Base-by-base conservation (phyloP, 2,797 vertebrate species). In the Dryobates pubescens region DNA sequence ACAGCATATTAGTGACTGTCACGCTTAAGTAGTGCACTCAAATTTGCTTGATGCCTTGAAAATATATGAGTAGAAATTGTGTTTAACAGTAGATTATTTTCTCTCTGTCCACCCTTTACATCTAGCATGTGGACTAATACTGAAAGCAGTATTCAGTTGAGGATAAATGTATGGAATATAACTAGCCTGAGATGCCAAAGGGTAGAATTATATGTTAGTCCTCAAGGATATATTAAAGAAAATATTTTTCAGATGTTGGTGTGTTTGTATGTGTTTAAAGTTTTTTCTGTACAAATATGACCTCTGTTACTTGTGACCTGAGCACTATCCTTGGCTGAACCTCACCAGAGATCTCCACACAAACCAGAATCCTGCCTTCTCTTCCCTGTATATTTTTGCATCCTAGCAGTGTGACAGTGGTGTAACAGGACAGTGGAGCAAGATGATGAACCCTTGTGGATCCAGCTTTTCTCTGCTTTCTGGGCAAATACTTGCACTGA, bases 371-470 rank as follows among this genome's bases (percentile, higher is more conserved):
- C 17, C 49, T 1, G 4, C 7, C 2, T 2, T 7, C 5, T 68
- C 32, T 69, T 17, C 3, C 8, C 14, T 36, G 0, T 47, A 38
- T 78, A 13, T 20, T 36, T 82, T 72, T 65, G 24, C 15, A 63
- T 8, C 8, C 61, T 61, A 59, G 27, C 17, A 67, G 20, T 6
- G 7, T 2, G 6, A 22, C 34, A 54, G 47, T 2, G 3, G 10
- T 24, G 13, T 43, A n/a, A 32, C 3, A 43, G 27, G 19, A 17
- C 17, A 43, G 63, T 0, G 0, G 22, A 19, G 54, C 8, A 36
- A 15, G 15, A 3, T 3, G 7, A 24, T 8, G 19, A 85, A 23
- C 14, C 7, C 68, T 45, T 23, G 3, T 58, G 67, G 20, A 18
- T 75, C 14, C 51, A 36, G 20, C 9, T 58, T 16, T 76, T 11